Evolutionary conservation across 35 echinoderm and acorn worm genomes (phyloP).

Genomic region (Heliocidaris erythrogramma): DNA sequence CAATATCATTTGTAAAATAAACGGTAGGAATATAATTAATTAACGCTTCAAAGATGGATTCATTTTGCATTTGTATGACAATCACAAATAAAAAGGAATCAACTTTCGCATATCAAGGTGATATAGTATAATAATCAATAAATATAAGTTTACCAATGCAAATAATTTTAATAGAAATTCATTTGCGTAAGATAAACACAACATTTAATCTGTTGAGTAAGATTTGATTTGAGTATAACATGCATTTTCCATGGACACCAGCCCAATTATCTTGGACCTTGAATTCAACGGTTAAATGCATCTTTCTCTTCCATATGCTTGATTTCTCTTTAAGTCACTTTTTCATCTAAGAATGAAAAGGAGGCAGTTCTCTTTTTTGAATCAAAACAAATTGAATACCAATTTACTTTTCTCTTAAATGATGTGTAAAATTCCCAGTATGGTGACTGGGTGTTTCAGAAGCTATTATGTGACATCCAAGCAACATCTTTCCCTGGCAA

Average conservation of each 20-base stretch:
- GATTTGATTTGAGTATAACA: too few species aligned
- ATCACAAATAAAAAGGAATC: neutral
- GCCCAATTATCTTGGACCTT: too few species aligned
- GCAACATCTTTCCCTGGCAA: neutral
- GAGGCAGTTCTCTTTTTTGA: too few species aligned
- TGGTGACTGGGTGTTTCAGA: neutral
- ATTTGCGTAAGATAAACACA: neutral
- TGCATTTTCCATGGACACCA: too few species aligned
- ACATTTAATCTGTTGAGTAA: too few species aligned
- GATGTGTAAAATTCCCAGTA: neutral
- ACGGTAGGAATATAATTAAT: neutral
- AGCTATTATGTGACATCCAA: neutral
- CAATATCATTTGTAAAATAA: neutral
- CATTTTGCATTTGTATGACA: too few species aligned
- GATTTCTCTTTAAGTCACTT: too few species aligned
- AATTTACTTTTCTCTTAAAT: too few species aligned
- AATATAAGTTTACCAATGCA: neutral
- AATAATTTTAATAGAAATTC: neutral
- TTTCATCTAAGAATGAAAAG: too few species aligned
- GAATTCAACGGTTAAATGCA: too few species aligned
- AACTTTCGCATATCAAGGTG: neutral
- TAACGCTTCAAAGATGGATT: neutral
- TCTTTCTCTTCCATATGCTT: too few species aligned
- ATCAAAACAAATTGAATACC: too few species aligned
- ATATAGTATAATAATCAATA: neutral